A percentile compares a stretch with the other conserved stretches of the same genome.
These are phyloP conservation scores for Pangasius sanitwongsei DNA, from an alignment of 2,797 vertebrate genomes.

Conservation along the genomic window DNA sequence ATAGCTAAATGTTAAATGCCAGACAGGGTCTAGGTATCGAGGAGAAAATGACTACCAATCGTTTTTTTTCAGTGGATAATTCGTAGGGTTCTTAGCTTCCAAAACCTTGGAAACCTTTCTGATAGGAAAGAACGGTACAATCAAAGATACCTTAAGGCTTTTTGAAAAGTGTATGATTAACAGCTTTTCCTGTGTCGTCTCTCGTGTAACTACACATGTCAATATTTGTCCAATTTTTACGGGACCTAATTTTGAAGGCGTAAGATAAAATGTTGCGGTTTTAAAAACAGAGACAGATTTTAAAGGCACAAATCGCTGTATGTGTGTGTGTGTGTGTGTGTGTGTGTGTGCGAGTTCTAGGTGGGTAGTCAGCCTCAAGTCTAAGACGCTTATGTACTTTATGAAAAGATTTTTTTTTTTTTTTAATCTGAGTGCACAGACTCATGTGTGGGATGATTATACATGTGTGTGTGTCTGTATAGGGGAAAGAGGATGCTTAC, in stretches of 20 bases:
- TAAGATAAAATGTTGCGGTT: neutral
- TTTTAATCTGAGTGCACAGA: neutral
- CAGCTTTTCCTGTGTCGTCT: neutral
- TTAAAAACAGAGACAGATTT: too few species aligned
- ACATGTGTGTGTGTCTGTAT: neutral
- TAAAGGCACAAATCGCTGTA: too few species aligned
- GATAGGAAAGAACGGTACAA: neutral
- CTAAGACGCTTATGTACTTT: neutral
- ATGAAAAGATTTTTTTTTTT: neutral
- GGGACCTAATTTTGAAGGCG: neutral
- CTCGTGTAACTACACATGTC: neutral
- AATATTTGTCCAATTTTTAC: neutral
- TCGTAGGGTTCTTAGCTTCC: neutral
- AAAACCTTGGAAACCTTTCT: neutral
- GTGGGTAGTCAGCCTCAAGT: neutral
- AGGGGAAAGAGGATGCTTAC: neutral
- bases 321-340: too few species aligned
- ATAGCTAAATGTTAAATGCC: neutral
- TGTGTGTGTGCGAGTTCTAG: neutral
- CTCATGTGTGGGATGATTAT: neutral
- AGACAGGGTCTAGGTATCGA: neutral
- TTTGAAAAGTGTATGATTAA: neutral
- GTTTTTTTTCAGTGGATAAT: neutral
- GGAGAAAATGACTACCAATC: neutral
- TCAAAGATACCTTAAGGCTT: neutral